These are phyloP conservation scores for Bradypodion ventrale DNA, from an alignment of 2,797 vertebrate species.

Conservation along the genomic window DNA sequence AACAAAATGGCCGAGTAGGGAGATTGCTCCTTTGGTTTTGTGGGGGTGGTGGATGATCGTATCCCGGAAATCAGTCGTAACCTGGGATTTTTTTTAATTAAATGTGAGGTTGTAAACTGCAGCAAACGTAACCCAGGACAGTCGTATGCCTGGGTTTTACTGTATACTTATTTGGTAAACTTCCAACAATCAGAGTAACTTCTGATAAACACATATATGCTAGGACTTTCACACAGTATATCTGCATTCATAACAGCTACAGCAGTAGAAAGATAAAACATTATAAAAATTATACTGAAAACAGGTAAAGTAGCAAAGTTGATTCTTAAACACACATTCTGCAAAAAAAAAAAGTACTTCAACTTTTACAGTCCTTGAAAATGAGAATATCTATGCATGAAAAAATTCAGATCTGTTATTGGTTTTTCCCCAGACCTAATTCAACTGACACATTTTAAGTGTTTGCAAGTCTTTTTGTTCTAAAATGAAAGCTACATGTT, in stretches of 20 bases:
- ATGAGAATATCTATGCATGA: not conserved
- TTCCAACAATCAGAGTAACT: too few species aligned
- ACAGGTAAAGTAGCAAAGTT: not conserved
- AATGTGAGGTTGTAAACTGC: too few species aligned
- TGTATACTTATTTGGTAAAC: too few species aligned
- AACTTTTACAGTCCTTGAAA: not conserved
- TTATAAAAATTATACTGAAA: not conserved
- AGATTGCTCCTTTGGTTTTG: too few species aligned
- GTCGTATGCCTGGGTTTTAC: too few species aligned
- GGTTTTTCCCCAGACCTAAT: not conserved
- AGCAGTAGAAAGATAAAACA: not conserved
- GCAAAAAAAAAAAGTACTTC: not conserved
- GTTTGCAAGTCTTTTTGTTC: not conserved
- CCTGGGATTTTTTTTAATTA: too few species aligned
- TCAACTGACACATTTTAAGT: not conserved
- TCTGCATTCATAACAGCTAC: not conserved
- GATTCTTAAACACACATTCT: not conserved
- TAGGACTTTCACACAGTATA: not conserved
- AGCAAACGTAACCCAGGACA: too few species aligned
- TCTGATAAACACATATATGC: too few species aligned
- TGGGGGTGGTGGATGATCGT: too few species aligned
- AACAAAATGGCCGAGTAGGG: too few species aligned
- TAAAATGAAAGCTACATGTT: not conserved
- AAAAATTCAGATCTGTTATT: not conserved
- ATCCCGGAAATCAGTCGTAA: too few species aligned